Evolutionary conservation across 1,140 invertebrate species (phyloP).

Genomic region (Saccostrea cuccullata): DNA sequence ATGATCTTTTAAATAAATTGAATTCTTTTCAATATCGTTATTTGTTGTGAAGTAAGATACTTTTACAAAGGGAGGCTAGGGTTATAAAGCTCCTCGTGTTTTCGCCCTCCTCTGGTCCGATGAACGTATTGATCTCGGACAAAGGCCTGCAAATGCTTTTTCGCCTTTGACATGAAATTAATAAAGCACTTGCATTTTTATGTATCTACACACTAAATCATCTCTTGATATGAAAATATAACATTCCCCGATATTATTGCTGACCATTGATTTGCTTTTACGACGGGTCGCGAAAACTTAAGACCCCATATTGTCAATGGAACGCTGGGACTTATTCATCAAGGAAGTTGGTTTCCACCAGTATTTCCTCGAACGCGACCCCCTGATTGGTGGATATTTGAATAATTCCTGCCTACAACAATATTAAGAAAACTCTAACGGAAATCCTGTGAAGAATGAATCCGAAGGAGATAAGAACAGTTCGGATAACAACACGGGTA

Average conservation of each 20-base stretch:
- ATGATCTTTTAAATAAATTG: slow-evolving; percentile 23
- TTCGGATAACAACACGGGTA: too few species aligned
- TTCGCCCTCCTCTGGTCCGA: neutral
- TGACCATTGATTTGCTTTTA: neutral
- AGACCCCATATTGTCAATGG: neutral
- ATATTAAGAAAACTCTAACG: too few species aligned
- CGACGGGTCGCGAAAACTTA: neutral
- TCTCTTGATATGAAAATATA: neutral
- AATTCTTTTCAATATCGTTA: neutral
- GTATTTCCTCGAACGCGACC: too few species aligned
- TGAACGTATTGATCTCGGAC: slow-evolving; percentile 12
- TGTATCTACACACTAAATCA: slow-evolving; percentile 1
- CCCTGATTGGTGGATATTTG: too few species aligned
- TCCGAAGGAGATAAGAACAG: too few species aligned
- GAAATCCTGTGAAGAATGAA: too few species aligned
- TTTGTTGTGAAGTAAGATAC: neutral
- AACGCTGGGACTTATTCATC: neutral
- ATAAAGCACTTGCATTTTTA: slow-evolving; percentile 32
- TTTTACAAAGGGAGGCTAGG: neutral
- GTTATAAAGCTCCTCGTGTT: neutral
- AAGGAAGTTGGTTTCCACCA: too few species aligned
- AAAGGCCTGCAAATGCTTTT: slow-evolving; percentile 3
- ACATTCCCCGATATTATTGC: neutral
- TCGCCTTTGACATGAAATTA: slow-evolving; percentile 22
- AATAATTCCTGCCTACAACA: too few species aligned